These are phyloP conservation scores for Pagetopsis macropterus DNA, from an alignment of 2,797 vertebrate genomes.

Conservation along the genomic window DNA sequence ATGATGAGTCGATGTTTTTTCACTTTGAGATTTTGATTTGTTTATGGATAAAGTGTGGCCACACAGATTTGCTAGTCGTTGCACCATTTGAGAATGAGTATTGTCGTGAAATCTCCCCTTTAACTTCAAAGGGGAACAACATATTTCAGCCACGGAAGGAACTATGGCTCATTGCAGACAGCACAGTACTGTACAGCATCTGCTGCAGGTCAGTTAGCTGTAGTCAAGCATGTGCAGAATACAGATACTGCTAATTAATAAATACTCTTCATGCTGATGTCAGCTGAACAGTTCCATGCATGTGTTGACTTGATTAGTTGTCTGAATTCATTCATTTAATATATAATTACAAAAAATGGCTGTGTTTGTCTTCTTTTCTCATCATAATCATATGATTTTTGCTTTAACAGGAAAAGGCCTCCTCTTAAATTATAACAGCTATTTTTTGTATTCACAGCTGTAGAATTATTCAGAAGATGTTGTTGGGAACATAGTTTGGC, in stretches of 20 bases:
- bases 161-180: not conserved
- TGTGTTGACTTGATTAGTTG: not conserved
- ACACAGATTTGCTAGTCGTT: not conserved
- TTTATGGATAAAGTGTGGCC: not conserved
- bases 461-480: not conserved
- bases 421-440: not conserved
- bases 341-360: not conserved
- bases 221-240: not conserved
- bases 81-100: not conserved
- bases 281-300: not conserved
- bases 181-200: not conserved
- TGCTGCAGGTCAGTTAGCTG: not conserved
- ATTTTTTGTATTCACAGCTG: not conserved
- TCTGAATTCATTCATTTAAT: not conserved
- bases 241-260: not conserved
- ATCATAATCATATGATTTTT: not conserved
- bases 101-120: not conserved
- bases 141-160: not conserved
- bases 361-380: not conserved
- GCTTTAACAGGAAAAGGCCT: not conserved
- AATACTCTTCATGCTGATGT: not conserved
- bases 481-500: conserved; percentile 3
- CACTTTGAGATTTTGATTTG: not conserved
- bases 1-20: not conserved
- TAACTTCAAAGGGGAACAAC: not conserved